Conservation (phyloP, 2,113 vertebrate species). For the Pipra filicauda region DNA sequence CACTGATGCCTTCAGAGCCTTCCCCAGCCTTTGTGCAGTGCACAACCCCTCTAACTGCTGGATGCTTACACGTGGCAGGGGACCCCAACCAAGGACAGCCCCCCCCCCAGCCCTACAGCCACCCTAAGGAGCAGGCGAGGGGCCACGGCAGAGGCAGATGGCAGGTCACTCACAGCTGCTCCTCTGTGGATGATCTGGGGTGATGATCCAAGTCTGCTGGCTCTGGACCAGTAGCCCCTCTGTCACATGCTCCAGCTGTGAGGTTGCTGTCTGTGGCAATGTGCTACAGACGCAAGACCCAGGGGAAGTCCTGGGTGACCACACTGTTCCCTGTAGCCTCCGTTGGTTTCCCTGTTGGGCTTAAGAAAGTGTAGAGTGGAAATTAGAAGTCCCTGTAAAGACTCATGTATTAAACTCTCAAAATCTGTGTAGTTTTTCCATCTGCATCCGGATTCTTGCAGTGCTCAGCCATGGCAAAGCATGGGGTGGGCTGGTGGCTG, state of each 20-base stretch:
- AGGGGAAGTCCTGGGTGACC: not conserved
- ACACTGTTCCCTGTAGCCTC: not conserved
- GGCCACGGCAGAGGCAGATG: not conserved
- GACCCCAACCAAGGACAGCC: not conserved
- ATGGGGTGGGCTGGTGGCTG: fast-evolving
- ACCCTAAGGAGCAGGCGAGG: not conserved
- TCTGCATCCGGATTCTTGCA: not conserved
- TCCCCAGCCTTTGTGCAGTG: not conserved
- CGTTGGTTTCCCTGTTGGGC: not conserved
- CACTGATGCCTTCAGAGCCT: not conserved
- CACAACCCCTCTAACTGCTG: not conserved
- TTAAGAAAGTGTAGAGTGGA: not conserved
- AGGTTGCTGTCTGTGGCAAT: not conserved
- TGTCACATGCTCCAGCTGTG: fast-evolving
- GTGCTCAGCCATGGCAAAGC: not conserved
- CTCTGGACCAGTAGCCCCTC: not conserved
- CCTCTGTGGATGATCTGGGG: not conserved
- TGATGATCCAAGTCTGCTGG: not conserved
- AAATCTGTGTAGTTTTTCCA: not conserved
- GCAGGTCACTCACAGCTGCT: fast-evolving
- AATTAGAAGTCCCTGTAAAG: not conserved
- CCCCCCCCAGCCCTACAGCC: not conserved
- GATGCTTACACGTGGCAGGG: not conserved
- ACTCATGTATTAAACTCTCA: not conserved
- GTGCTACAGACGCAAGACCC: fast-evolving